phyloP scores from a whole-genome alignment of 2,888 invertebrate species.

The Dicranocentrus wangi region DNA sequence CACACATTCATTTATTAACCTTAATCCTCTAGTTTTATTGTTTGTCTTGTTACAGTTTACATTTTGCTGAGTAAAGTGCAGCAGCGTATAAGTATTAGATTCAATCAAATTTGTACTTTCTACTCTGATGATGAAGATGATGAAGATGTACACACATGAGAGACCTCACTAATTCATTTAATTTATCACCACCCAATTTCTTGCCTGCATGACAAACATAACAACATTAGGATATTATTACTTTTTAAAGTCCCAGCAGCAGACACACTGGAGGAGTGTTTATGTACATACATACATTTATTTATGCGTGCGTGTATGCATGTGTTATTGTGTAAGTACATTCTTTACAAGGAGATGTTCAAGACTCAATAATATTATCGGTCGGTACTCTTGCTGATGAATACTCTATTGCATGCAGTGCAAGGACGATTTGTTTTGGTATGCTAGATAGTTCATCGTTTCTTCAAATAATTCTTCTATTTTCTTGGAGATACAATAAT shows the following conservation, averaged over 20 bases:
- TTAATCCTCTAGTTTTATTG: too few relatives aligned
- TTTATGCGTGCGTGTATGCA: slow-evolving; percentile 36
- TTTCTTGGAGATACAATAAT: not conserved
- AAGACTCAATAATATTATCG: slow-evolving; percentile 1
- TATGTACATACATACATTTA: slow-evolving; percentile 10
- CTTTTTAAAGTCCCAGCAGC: slow-evolving; percentile 11
- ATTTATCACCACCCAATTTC: slow-evolving; percentile 22
- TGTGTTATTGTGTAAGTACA: slow-evolving; percentile 5
- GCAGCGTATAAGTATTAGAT: too few relatives aligned
- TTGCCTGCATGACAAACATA: not conserved
- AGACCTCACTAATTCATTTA: not conserved
- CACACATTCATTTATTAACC: too few relatives aligned
- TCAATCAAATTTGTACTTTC: too few relatives aligned
- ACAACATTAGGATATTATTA: not conserved
- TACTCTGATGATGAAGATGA: too few relatives aligned
- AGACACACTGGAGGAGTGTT: slow-evolving; percentile 27
- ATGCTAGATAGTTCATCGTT: slow-evolving; percentile 38
- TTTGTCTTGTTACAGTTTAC: too few relatives aligned
- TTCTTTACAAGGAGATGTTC: slow-evolving; percentile 5
- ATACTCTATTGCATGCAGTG: slow-evolving; percentile 19
- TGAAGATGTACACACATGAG: too few relatives aligned
- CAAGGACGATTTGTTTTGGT: slow-evolving; percentile 50
- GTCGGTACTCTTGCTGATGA: not conserved
- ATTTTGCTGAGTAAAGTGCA: too few relatives aligned
- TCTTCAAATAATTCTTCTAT: slow-evolving; percentile 9